Base-by-base conservation (phyloP, 2,113 vertebrate genomes). In the Zosterops borbonicus region DNA sequence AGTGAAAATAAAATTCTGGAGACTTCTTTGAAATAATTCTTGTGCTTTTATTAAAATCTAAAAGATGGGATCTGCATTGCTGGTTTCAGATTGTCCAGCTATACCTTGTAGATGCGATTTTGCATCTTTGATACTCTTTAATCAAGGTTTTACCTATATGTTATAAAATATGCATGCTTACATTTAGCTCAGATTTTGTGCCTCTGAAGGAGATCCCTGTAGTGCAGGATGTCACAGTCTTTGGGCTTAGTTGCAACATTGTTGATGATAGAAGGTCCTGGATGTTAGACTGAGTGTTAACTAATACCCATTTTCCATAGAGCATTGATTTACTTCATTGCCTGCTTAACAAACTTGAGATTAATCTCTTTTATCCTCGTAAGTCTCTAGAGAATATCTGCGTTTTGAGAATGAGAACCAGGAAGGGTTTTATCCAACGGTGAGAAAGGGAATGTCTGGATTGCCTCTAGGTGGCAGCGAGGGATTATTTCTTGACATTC, bases 401-500 rank as follows among this genome's bases (percentile, higher is more conserved):
- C 42, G 23, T 52, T 88, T 88, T 56, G 33, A 44, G n/a, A n/a
- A 42, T 18, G n/a, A 50, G 68, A 56, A 55, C 7, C 12, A 41
- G 24, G 29, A 49, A 62, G 44, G 7, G 7, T 58, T 89, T 82
- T 63, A 7, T 5, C 8, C 0, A 5, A 37, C 2, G 3, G n/a
- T 37, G 27, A n/a, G 69, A 47, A 53, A 44, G 33, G 17, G 5
- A 91, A 6, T 50, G 53, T 17, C 39, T 77, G 27, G n/a, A 6
- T 70, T 87, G 50, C 81, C 96, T 87, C 73, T 96, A 98, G 97
- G 70, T 94, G 97, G 94, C 93, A 78, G 47, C 11, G 79, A 91
- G 63, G 49, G 74, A 70, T 90, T 90, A 89, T 58, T 83, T 96
- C 82, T 90, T 80, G 17, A 22, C 20, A 8, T 65, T 49, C 10